Evolutionary conservation across 2,888 invertebrate species (phyloP).

Genomic region (Calliphora vomitoria): DNA sequence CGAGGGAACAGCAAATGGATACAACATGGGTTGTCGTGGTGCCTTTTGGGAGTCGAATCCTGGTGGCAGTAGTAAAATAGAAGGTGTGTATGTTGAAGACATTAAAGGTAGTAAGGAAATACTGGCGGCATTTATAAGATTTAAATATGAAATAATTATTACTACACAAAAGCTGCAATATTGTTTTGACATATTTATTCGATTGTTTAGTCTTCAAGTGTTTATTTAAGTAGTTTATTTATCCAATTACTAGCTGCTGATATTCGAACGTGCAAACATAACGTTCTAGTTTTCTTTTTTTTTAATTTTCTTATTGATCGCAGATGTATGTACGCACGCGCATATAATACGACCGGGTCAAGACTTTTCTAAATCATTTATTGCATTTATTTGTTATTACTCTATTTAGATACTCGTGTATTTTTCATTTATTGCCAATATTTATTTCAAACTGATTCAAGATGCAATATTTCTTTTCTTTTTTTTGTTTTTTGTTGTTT

Average conservation of each 20-base stretch:
- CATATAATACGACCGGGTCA: constrained; percentile 39
- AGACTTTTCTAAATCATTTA: constrained; percentile 41
- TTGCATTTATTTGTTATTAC: constrained; percentile 27
- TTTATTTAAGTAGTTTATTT: not conserved
- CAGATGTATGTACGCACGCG: not conserved
- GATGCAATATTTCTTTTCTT: constrained; percentile 32
- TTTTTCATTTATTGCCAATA: not conserved
- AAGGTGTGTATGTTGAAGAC: constrained; percentile 57
- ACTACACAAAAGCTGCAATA: constrained; percentile 28
- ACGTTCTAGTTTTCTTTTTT: constrained; percentile 49
- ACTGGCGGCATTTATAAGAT: constrained; percentile 38
- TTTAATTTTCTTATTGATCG: not conserved
- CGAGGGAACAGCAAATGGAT: constrained; percentile 71
- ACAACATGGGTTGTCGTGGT: constrained; percentile 72
- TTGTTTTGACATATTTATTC: constrained; percentile 64
- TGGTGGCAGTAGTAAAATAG: constrained; percentile 69
- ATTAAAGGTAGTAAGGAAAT: constrained; percentile 28
- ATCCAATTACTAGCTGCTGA: not conserved
- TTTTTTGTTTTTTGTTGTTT: not conserved
- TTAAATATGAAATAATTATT: constrained; percentile 42
- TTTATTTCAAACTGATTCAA: constrained; percentile 38
- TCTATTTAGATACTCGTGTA: not conserved
- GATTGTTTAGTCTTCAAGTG: constrained; percentile 1
- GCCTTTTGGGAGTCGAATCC: constrained; percentile 74
- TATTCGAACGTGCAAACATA: constrained; percentile 46